Evolutionary conservation across 2,888 invertebrate species (phyloP).

Genomic region (Apeira syringaria): DNA sequence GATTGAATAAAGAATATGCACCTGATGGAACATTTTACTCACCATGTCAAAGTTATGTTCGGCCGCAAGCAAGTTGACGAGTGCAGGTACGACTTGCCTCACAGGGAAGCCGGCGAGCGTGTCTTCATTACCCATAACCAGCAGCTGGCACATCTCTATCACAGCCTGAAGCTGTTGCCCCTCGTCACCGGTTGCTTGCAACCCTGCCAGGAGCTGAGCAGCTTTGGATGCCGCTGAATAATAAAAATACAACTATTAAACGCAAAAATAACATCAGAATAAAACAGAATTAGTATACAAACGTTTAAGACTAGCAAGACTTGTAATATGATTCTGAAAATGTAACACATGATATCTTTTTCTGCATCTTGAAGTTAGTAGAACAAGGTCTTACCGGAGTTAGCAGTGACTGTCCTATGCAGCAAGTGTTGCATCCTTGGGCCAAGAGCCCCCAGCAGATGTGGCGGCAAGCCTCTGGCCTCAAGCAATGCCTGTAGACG

Average conservation of each 20-base stretch:
- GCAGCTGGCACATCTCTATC: constrained; percentile 98
- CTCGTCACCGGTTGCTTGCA: constrained; percentile 97
- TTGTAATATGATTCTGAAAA: too few relatives aligned
- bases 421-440: constrained; percentile 98
- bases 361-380: too few relatives aligned
- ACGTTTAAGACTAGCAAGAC: too few relatives aligned
- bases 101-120: constrained; percentile 99
- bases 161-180: constrained; percentile 98
- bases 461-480: constrained; percentile 97
- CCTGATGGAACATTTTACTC: too few relatives aligned
- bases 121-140: constrained; percentile 99
- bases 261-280: too few relatives aligned
- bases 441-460: constrained; percentile 97
- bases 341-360: too few relatives aligned
- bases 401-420: constrained; percentile 96
- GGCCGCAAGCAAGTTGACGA: constrained; percentile 95
- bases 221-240: constrained; percentile 92
- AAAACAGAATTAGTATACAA: too few relatives aligned
- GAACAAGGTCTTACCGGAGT: constrained; percentile 70
- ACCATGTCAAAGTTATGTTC: constrained; percentile 99
- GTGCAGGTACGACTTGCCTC: constrained; percentile 97
- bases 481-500: constrained; percentile 97
- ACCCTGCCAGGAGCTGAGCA: constrained; percentile 94
- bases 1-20: too few relatives aligned
- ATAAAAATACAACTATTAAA: too few relatives aligned